Base-by-base conservation (phyloP, 2,113 vertebrate species). In the Octodon degus region DNA sequence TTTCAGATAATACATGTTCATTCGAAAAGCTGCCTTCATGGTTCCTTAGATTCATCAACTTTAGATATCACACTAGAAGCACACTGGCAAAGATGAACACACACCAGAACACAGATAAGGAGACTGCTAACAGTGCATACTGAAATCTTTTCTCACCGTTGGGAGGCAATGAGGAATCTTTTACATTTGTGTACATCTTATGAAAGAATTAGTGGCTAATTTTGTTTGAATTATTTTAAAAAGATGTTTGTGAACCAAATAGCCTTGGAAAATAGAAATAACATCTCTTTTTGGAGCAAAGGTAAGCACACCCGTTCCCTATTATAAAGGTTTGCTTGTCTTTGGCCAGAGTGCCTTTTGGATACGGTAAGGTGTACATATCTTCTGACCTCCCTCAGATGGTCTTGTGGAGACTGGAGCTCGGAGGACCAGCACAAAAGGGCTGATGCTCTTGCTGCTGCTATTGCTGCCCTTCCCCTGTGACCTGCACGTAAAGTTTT, bases 121-220 rank as follows among this genome's bases (percentile, higher is more conserved):
- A 85, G 24, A 3, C 34, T 67, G 63, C 37, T 25, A 43, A 94
- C 87, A 55, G 34, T 17, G 65, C 34, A 83, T 93, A 53, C 32
- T 81, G 85, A 85, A 90, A n/a, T 55, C 27, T 62, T 96, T 83
- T 68, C 24, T 88, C 53, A 60, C 40, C 72, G 53, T 32, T 92
- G 25, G 32, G 32, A 92, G 19, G 62, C 50, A 92, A 79, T 7
- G 34, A 50, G 2, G 27, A 34, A 27, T 84, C 25, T 85, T 34
- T 95, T 37, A 95, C 34, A 87, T 91, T 84, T 88, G 77, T 97
- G 67, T 12, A 68, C 67, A 92, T 79, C 6, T 81, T 62, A 83
- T 68, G 34, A 86, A 91, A 89, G 19, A 90, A 90, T 67, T 30
- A n/a, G 22, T 83, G 37, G 79, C 34, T 85, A 14, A 7, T 86